These are phyloP conservation scores for Zaprionus ornatus DNA, from an alignment of 1,140 invertebrate genomes.

Conservation along the genomic window DNA sequence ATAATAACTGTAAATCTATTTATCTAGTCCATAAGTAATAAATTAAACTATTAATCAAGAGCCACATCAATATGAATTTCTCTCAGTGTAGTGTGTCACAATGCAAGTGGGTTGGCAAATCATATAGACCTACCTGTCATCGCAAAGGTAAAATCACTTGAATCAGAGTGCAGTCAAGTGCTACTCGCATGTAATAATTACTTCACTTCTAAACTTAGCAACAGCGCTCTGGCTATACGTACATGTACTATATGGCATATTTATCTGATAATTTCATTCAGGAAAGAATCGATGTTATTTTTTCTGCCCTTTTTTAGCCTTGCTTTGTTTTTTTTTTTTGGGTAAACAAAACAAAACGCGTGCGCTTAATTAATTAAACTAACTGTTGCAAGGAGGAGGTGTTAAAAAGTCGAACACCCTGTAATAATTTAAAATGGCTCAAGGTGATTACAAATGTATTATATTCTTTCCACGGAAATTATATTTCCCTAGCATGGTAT, in stretches of 20 bases:
- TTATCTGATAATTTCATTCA: not conserved
- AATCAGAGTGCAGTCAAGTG: not conserved
- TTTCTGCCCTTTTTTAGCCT: not conserved
- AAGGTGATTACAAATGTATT: not conserved
- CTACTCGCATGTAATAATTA: not conserved
- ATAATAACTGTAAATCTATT: conserved; percentile 18
- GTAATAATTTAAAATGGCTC: not conserved
- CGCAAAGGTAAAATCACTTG: not conserved
- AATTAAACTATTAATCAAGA: not conserved
- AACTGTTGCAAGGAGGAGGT: not conserved
- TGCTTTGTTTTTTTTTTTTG: not conserved
- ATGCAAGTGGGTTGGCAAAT: not conserved
- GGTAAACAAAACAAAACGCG: not conserved
- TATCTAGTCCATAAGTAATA: conserved; percentile 16
- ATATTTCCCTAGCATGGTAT: no score
- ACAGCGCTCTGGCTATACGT: not conserved
- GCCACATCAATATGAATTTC: not conserved
- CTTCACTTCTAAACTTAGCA: not conserved
- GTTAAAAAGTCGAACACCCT: not conserved
- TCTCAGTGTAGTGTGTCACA: not conserved
- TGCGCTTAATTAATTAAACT: not conserved
- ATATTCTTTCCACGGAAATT: no score
- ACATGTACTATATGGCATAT: not conserved
- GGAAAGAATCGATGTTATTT: not conserved
- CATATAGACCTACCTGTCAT: not conserved